Evolutionary conservation across 2,113 vertebrate genomes (phyloP).

Genomic region (Talpa occidentalis): DNA sequence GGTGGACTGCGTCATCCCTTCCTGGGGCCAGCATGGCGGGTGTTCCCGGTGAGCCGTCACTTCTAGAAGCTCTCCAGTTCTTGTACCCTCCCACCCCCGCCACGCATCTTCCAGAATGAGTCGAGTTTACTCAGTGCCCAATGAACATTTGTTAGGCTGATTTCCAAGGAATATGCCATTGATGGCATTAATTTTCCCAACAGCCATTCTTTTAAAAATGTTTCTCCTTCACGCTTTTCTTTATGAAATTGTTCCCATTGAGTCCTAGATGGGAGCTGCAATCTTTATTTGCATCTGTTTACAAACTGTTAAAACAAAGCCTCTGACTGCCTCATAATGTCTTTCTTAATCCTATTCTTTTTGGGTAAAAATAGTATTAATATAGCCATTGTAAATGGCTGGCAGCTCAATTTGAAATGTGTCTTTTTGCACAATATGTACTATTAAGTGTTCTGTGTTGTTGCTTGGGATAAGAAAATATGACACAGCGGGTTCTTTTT

Average conservation of each 20-base stretch:
- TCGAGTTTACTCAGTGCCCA: neutral
- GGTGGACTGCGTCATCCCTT: neutral
- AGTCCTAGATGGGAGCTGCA: slow-evolving; percentile 17
- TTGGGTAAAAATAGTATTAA: slow-evolving; percentile 71
- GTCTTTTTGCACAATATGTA: slow-evolving; percentile 63
- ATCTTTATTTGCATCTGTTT: slow-evolving; percentile 71
- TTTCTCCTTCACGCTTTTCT: slow-evolving; percentile 40
- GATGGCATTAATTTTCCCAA: neutral
- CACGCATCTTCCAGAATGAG: neutral
- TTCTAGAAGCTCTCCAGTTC: neutral
- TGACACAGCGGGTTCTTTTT: slow-evolving; percentile 18
- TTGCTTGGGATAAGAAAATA: slow-evolving; percentile 55
- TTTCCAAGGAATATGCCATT: neutral
- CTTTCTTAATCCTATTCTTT: slow-evolving; percentile 64
- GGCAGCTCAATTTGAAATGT: slow-evolving; percentile 65
- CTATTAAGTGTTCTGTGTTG: slow-evolving; percentile 65
- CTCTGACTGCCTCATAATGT: slow-evolving; percentile 66
- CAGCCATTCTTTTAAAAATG: neutral
- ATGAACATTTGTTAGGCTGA: neutral
- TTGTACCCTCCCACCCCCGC: neutral
- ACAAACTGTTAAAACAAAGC: slow-evolving; percentile 71
- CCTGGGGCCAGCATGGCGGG: neutral
- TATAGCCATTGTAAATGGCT: slow-evolving; percentile 61
- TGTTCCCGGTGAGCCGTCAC: neutral
- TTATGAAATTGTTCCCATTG: slow-evolving; percentile 32